Percentiles rank a stretch among this genome's conserved stretches.
Evolutionary conservation across 2,113 vertebrate species (phyloP).

Genomic region (Aegotheles bennettii): DNA sequence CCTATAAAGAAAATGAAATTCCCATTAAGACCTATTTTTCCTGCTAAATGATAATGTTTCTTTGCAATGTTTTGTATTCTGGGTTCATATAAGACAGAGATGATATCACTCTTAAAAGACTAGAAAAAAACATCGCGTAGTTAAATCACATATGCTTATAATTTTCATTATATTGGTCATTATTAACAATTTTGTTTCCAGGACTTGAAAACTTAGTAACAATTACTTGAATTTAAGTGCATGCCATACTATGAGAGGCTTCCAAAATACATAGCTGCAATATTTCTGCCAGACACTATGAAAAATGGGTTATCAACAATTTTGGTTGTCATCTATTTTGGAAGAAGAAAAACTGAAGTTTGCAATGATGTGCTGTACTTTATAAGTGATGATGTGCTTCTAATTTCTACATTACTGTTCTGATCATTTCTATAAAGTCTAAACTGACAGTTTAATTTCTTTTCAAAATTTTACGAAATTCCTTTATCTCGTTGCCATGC

Average conservation of each 20-base stretch:
- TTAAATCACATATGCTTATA: background rate
- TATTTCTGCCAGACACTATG: background rate
- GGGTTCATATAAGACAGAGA: background rate
- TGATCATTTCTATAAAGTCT: background rate
- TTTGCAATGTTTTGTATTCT: background rate
- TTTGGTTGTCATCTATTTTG: background rate
- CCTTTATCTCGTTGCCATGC: background rate
- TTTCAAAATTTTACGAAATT: slow-evolving; percentile 8
- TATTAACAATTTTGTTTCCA: background rate
- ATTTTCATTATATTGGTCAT: background rate
- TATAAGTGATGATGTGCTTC: background rate
- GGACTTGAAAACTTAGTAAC: background rate
- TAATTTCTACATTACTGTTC: background rate
- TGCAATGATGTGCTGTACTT: background rate
- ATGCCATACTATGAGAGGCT: background rate
- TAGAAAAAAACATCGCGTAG: background rate
- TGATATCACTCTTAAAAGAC: background rate
- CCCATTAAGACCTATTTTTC: background rate
- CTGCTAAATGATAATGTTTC: background rate
- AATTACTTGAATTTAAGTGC: background rate
- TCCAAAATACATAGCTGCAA: background rate
- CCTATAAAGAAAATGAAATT: background rate
- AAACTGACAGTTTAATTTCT: background rate
- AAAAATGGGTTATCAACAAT: background rate
- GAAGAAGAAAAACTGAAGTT: background rate